Evolutionary conservation across 2,888 invertebrate species (phyloP), one percentile per base, ranked within the genome.

Genomic region (Dasysyrphus albostriatus): DNA sequence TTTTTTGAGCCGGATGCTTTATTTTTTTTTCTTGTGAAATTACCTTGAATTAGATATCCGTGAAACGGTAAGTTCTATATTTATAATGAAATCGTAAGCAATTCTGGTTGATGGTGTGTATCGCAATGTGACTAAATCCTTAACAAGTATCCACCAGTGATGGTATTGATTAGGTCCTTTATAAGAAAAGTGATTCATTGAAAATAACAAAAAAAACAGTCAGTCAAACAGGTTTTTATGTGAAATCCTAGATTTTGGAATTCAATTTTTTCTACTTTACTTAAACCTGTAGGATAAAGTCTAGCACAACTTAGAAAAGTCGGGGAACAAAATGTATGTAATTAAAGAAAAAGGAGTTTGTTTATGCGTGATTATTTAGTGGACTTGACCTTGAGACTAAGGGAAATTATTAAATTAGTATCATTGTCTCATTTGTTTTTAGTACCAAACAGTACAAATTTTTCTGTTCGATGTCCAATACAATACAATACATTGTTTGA

Each of bases 11-110:
- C 14, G 29, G 8, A 16, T 19, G 49, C 34, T 14, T 8, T 24
- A 24, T 24, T 42, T 54, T 14, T 37, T 51, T 54, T 54, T 10
- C 2, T 24, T 24, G 24, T 29, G 16, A 42, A 63, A 42, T 63
- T 39, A 37, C 59, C 59, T 59, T 59, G 59, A 69, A 24, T 69
- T 73, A 34, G 16, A 54, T 73, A 44, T 44, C 32, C 16, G 58
- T 44, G 32, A n/a, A 44, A 59, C 72, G 72, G 72, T 72, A 72
- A 72, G 72, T 54, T 58, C 9, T 56, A 6, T 56, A 6, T 32
- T 32, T 9, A 10, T 4, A n/a, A 34, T 19, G 34, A 49, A 67
- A 34, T 69, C 44, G 47, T 34, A 47, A 47, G 16, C 10, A 65
- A 37, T 9, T 37, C 9, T 51, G 37, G 37, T 37, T 37, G 39